Base-by-base conservation (phyloP, 2,888 invertebrate genomes). In the Ormyrus labotus region DNA sequence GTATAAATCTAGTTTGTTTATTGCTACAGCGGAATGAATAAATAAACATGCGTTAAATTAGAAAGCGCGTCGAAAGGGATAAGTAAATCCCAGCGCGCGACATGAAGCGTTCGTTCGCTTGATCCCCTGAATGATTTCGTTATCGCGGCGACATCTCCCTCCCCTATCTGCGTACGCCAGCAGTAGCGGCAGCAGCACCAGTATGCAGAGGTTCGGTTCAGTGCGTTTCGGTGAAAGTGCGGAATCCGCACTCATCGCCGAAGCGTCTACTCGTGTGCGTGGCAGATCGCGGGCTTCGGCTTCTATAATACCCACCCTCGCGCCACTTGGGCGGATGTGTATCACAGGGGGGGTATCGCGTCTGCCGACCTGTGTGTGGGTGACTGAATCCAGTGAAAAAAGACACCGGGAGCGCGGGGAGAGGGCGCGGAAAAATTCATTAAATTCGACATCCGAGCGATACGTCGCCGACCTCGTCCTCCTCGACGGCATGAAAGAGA, bases 381-480 rank as follows among this genome's bases (percentile, higher is more conserved):
- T 34, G 34, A 34, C 34, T 34, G 80, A 80, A 80, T 75, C 67
- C 70, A 53, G 45, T 81, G 81, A 81, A 81, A 81, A 80, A 74
- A 74, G 81, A 81, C 77, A 81, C 81, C 81, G 48, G 67, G 45
- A 19, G 55, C 5, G 50, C 48, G 13, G 51, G 64, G 9, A 1
- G 5, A 34, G 68, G 57, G 11, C 45, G 75, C 11, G 47, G 73
- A 82, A 72, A 82, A 82, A 82, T 82, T 82, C 81, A 82, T 82
- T 82, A 82, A 82, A 82, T 79, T 79, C 76, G 79, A 82, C 81
- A 76, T 82, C 57, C 67, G 79, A 79, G 64, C 72, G 60, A 76
- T 69, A 34, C 64, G 55, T 19, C 48, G 47, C 13, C 65, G 48
- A 50, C 53, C n/a, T 57, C 50, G 71, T 11, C 6, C 19, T 11